Percentiles rank a stretch among this genome's conserved stretches.
phyloP scores from a whole-genome alignment of 2,113 vertebrate species.

The Jacana jacana region DNA sequence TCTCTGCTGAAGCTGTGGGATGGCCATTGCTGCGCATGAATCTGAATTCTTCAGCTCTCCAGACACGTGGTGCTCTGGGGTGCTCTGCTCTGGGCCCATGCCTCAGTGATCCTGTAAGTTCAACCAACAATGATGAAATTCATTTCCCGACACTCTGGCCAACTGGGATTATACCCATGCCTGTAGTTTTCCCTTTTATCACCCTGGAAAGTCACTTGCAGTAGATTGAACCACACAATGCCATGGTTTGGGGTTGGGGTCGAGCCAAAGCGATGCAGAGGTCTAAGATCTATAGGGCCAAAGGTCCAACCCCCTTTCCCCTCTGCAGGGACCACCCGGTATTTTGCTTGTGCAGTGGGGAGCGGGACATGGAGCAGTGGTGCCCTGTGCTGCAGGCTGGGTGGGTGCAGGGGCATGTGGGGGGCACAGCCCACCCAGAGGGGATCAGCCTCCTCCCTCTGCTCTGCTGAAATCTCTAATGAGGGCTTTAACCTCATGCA shows the following conservation, averaged over 20 bases:
- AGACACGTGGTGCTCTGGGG: not conserved
- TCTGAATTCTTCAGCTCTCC: not conserved
- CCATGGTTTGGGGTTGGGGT: accelerated
- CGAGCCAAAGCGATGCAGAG: not conserved
- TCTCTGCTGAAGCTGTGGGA: not conserved
- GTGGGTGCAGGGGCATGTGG: not conserved
- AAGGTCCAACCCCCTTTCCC: not conserved
- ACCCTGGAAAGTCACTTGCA: not conserved
- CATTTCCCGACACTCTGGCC: not conserved
- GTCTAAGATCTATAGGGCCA: not conserved
- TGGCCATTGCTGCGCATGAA: not conserved
- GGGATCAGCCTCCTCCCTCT: not conserved
- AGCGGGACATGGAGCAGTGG: not conserved
- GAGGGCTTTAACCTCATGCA: not conserved
- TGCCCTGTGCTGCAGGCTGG: not conserved
- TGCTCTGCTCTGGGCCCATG: not conserved
- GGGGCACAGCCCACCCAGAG: not conserved
- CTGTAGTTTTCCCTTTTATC: not conserved
- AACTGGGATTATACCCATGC: not conserved
- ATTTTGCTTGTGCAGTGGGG: not conserved
- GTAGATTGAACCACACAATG: not conserved
- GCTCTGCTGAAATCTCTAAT: not conserved
- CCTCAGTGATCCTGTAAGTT: not conserved
- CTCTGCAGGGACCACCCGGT: not conserved
- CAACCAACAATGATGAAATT: not conserved